Evolutionary conservation across 1,140 invertebrate genomes (phyloP).

Genomic region (Potamilus streckersoni): DNA sequence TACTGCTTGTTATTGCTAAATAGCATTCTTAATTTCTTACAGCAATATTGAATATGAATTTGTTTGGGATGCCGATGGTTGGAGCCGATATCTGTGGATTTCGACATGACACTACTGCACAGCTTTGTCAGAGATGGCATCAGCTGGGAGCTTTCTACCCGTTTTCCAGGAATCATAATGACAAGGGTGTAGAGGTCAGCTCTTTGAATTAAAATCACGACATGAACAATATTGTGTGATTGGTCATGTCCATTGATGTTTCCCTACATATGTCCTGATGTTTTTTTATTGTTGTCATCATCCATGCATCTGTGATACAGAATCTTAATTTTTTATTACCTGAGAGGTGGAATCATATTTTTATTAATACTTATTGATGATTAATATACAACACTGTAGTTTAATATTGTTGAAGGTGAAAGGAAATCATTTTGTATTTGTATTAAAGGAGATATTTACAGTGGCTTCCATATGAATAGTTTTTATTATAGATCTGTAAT

Average conservation of each 20-base stretch:
- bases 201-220: constrained; percentile 7
- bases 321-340: background rate
- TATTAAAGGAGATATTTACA: too few relatives aligned
- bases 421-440: too few relatives aligned
- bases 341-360: background rate
- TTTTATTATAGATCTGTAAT: too few relatives aligned
- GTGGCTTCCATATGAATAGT: too few relatives aligned
- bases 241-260: background rate
- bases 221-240: background rate
- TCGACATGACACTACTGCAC: constrained; percentile 79
- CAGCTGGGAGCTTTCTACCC: constrained; percentile 73
- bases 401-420: too few relatives aligned
- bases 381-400: too few relatives aligned
- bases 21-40: constrained; percentile 8
- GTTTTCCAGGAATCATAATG: constrained; percentile 65
- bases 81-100: constrained; percentile 94
- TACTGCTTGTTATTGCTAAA: too few relatives aligned
- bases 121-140: constrained; percentile 72
- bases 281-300: background rate
- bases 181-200: background rate
- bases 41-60: constrained; percentile 58
- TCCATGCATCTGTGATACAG: background rate
- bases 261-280: background rate
- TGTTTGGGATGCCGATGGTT: constrained; percentile 79
- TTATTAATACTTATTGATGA: too few relatives aligned